Conservation (phyloP, 2,888 invertebrate species). For the Blastobasis adustella region DNA sequence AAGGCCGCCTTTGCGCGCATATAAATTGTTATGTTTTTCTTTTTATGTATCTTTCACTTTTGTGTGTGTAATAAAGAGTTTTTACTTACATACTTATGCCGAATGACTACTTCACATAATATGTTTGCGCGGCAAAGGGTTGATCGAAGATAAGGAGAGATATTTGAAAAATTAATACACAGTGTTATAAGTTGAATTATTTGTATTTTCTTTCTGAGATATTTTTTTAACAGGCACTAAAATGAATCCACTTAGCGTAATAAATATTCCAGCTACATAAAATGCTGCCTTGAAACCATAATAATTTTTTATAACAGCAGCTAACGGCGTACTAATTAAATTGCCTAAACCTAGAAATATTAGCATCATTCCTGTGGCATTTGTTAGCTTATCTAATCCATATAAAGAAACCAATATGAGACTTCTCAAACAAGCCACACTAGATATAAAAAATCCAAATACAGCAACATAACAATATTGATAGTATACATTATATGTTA, state of each 20-base stretch:
- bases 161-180: no score
- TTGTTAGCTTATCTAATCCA: constrained; percentile 59
- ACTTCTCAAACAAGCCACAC: constrained; percentile 44
- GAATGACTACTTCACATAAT: no score
- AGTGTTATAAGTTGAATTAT: constrained; percentile 1
- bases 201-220: neutral
- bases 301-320: constrained; percentile 37
- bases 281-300: constrained; percentile 46
- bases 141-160: no score
- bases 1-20: no score
- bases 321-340: constrained; percentile 52
- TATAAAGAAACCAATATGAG: constrained; percentile 50
- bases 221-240: constrained; percentile 29
- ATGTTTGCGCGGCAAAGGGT: no score
- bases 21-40: no score
- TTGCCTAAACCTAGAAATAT: constrained; percentile 56
- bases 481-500: constrained; percentile 43
- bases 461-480: constrained; percentile 45
- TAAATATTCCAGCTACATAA: constrained; percentile 43
- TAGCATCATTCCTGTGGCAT: constrained; percentile 56
- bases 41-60: no score
- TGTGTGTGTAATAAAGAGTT: no score
- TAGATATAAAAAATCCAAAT: constrained; percentile 48
- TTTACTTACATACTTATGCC: no score
- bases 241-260: constrained; percentile 41